Percentiles rank a stretch among this genome's conserved stretches.
These are phyloP conservation scores for Diachasmimorpha longicaudata DNA, from an alignment of 1,140 invertebrate species.

Conservation along the genomic window DNA sequence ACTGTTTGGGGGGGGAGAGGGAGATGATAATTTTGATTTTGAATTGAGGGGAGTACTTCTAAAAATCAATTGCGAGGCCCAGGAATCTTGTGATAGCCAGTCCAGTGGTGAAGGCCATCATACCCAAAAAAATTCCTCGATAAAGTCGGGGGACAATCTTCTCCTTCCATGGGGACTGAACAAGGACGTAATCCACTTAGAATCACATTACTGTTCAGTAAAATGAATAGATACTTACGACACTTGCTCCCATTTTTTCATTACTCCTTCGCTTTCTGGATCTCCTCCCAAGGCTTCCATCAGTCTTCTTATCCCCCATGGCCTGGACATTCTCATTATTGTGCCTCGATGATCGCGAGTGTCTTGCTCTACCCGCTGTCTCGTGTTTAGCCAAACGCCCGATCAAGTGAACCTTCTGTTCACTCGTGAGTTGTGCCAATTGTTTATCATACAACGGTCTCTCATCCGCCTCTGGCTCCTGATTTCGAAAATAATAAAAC, in stretches of 20 bases:
- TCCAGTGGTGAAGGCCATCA: constrained; percentile 45
- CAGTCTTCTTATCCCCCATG: constrained; percentile 49
- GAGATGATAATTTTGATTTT: constrained; percentile 1
- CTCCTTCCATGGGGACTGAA: constrained; percentile 48
- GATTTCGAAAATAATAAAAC: neutral
- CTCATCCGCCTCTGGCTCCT: constrained; percentile 57
- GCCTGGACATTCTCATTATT: constrained; percentile 47
- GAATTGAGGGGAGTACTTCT: neutral
- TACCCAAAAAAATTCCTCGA: constrained; percentile 46
- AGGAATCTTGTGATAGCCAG: constrained; percentile 35
- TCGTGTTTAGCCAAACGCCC: constrained; percentile 52
- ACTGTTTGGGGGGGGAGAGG: neutral
- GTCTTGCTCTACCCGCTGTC: constrained; percentile 37
- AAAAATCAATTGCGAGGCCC: neutral
- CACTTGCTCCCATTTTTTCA: constrained; percentile 63
- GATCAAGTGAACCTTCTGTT: constrained; percentile 56
- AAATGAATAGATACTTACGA: constrained; percentile 57
- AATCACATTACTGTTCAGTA: neutral
- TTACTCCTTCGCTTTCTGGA: constrained; percentile 64
- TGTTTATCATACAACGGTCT: constrained; percentile 49
- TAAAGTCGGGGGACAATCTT: constrained; percentile 42
- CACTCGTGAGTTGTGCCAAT: constrained; percentile 52
- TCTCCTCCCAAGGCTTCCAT: constrained; percentile 47
- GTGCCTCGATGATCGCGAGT: constrained; percentile 48
- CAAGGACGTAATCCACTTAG: neutral